These are phyloP conservation scores for Aplidium turbinatum DNA, from an alignment of 23 tunicate genomes.

Conservation along the genomic window DNA sequence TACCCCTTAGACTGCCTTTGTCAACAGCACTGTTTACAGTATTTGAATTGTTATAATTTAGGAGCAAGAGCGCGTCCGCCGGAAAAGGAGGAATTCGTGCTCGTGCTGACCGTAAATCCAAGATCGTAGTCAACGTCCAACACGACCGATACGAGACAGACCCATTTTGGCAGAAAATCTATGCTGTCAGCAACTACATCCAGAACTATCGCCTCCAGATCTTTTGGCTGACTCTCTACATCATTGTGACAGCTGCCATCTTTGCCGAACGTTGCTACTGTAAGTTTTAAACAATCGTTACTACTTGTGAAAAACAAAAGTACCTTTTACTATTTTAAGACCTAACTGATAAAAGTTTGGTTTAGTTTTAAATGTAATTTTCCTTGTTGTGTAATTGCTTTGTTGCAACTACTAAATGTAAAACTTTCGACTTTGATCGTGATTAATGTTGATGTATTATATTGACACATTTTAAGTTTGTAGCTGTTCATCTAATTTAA, in stretches of 20 bases:
- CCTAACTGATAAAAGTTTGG: no score
- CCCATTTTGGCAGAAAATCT: constrained; percentile 2
- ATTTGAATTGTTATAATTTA: neutral
- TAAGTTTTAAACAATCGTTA: constrained; percentile 23
- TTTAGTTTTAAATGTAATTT: no score
- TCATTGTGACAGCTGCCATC: constrained; percentile 59
- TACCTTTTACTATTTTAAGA: no score
- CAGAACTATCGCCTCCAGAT: constrained; percentile 69
- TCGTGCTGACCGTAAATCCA: constrained; percentile 19
- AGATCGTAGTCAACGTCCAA: constrained; percentile 34
- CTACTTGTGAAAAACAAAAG: no score
- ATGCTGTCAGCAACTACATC: constrained; percentile 36
- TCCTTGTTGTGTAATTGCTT: no score
- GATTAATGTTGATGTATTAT: no score
- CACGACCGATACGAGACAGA: constrained; percentile 11
- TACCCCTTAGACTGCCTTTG: no score
- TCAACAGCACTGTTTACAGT: no score
- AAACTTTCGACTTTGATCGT: neutral
- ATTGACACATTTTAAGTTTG: no score
- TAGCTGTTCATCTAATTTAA: no score
- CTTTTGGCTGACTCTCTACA: constrained; percentile 72
- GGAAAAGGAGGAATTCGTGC: constrained; percentile 24
- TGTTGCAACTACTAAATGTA: no score
- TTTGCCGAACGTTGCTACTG: constrained; percentile 81
- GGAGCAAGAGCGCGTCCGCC: constrained; percentile 4